phyloP scores from a whole-genome alignment of 2,113 vertebrate species.

The Sisor rabdophorus region DNA sequence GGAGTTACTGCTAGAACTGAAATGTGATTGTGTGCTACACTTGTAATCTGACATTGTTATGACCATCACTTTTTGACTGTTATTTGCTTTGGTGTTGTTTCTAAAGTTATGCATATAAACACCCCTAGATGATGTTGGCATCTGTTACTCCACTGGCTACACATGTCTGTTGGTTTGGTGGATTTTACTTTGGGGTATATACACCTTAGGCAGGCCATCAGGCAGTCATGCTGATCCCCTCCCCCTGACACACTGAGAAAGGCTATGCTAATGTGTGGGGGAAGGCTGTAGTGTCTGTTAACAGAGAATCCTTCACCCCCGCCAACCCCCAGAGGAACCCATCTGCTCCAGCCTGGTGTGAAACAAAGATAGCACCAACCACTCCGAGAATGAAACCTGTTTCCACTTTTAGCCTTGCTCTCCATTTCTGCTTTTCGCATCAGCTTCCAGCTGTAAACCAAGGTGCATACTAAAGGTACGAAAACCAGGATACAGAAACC shows the following conservation, averaged over 20 bases:
- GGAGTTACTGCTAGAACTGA: not conserved
- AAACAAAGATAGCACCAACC: slow-evolving; percentile 49
- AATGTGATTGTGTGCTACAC: not conserved
- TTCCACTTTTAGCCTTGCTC: slow-evolving; percentile 39
- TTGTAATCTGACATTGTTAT: slow-evolving; percentile 33
- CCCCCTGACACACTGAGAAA: slow-evolving; percentile 25
- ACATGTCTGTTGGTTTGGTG: slow-evolving; percentile 17
- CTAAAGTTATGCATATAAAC: slow-evolving; percentile 52
- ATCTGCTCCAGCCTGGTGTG: slow-evolving; percentile 46
- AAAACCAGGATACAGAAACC: not conserved
- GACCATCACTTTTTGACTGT: slow-evolving; percentile 24
- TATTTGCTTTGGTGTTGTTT: slow-evolving; percentile 43
- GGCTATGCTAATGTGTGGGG: slow-evolving; percentile 45
- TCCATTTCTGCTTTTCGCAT: slow-evolving; percentile 25
- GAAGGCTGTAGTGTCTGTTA: slow-evolving; percentile 35
- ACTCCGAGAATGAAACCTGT: slow-evolving; percentile 42
- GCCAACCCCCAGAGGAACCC: slow-evolving; percentile 43
- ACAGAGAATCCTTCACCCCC: slow-evolving; percentile 36
- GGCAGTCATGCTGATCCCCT: slow-evolving; percentile 27
- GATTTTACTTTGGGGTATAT: slow-evolving; percentile 2
- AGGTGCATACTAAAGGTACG: not conserved
- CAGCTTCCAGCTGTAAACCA: slow-evolving; percentile 11
- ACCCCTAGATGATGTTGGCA: slow-evolving; percentile 49
- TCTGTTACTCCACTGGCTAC: slow-evolving; percentile 44
- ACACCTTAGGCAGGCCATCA: slow-evolving; percentile 32